phyloP scores from a whole-genome alignment of 2,888 invertebrate species.

The Megalurothrips usitatus region DNA sequence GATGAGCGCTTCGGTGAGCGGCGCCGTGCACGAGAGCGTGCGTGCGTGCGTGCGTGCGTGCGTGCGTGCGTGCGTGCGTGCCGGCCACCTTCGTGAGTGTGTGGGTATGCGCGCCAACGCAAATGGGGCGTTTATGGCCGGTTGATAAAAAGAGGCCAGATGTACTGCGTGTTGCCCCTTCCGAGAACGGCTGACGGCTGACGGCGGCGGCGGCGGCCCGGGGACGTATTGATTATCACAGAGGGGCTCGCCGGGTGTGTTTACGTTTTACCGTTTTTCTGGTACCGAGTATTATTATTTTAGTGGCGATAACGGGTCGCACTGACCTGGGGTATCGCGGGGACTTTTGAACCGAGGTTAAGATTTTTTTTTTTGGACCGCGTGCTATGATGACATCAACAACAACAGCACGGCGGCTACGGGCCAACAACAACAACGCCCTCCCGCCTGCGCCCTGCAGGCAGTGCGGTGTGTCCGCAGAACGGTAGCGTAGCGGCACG shows the following conservation, averaged over 20 bases:
- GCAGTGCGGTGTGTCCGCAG: too few species aligned
- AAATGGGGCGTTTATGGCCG: constrained; percentile 19
- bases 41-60: neutral
- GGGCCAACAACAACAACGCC: too few species aligned
- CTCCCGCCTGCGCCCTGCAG: too few species aligned
- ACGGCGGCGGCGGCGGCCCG: neutral
- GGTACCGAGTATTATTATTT: too few species aligned
- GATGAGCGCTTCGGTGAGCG: neutral
- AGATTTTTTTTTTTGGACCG: too few species aligned
- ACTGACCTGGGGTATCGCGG: too few species aligned
- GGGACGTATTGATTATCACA: neutral
- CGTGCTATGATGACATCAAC: too few species aligned
- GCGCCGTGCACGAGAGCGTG: neutral
- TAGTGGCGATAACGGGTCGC: too few species aligned
- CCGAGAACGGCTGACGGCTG: neutral
- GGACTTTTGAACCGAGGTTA: too few species aligned
- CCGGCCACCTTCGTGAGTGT: neutral
- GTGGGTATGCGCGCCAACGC: neutral
- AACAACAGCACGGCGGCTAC: too few species aligned
- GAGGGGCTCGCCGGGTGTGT: neutral
- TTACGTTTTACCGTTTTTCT: too few species aligned
- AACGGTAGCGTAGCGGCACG: too few species aligned
- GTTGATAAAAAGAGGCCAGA: constrained; percentile 20
- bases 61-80: neutral
- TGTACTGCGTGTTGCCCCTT: neutral